phyloP scores from a whole-genome alignment of 1,140 invertebrate genomes.

The Procambarus clarkii region DNA sequence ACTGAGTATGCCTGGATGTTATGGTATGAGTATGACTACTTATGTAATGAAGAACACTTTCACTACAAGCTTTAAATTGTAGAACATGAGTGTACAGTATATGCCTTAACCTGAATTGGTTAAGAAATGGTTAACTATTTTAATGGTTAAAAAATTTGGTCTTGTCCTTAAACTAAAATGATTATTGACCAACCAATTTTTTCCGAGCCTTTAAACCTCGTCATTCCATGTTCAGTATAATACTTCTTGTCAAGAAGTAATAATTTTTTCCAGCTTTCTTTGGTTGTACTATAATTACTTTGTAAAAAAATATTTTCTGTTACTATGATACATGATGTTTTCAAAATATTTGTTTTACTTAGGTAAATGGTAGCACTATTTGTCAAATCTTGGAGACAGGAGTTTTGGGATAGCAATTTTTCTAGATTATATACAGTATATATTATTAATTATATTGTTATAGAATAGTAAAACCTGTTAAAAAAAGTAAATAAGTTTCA shows the following conservation, averaged over 20 bases:
- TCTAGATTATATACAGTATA: constrained; percentile 18
- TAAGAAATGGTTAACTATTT: background rate
- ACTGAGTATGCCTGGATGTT: constrained; percentile 9
- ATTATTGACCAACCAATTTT: constrained; percentile 17
- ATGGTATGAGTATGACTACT: background rate
- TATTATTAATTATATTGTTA: constrained; percentile 40
- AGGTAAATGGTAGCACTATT: constrained; percentile 22
- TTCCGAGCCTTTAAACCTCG: constrained; percentile 42
- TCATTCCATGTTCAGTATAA: constrained; percentile 9
- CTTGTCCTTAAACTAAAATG: constrained; percentile 8
- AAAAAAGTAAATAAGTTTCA: background rate
- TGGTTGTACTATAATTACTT: background rate
- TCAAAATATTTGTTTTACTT: background rate
- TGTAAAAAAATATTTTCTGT: background rate
- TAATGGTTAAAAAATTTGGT: constrained; percentile 1
- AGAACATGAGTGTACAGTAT: background rate
- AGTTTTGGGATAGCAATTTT: constrained; percentile 24
- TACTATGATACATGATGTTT: background rate
- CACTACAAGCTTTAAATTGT: background rate
- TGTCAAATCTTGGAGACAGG: constrained; percentile 15
- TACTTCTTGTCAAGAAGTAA: constrained; percentile 3
- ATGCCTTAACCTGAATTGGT: constrained; percentile 4
- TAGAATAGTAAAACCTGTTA: constrained; percentile 36
- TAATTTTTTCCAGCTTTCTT: constrained; percentile 1
- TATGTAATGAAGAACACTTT: constrained; percentile 18